phyloP scores from a whole-genome alignment of 1,140 invertebrate genomes.

The Phymorhynchus buccinoides region DNA sequence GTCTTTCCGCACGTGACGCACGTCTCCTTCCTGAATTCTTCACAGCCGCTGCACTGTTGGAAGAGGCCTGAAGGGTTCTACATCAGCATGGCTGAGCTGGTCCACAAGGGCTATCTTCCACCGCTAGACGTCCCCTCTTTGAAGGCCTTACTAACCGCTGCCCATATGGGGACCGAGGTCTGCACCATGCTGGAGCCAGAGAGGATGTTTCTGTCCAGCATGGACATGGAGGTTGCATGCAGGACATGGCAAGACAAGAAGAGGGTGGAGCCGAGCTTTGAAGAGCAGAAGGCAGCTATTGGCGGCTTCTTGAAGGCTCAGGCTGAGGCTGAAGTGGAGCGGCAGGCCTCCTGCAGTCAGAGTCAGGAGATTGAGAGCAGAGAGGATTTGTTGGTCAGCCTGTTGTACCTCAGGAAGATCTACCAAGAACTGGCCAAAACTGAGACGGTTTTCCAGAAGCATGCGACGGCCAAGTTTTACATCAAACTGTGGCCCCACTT shows the following conservation, averaged over 20 bases:
- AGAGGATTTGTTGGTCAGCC: slow-evolving; percentile 6
- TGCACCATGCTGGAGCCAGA: neutral
- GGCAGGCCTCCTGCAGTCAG: neutral
- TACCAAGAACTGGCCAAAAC: neutral
- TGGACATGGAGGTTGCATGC: neutral
- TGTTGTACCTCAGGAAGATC: slow-evolving; percentile 8
- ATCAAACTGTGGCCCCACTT: slow-evolving; percentile 12
- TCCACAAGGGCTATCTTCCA: neutral
- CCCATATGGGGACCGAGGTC: neutral
- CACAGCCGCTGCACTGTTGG: slow-evolving; percentile 15
- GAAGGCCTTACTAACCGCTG: neutral
- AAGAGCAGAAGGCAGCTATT: neutral
- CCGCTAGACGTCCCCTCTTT: neutral
- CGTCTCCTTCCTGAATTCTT: neutral
- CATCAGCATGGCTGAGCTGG: neutral
- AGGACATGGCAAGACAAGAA: neutral
- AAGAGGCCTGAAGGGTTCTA: slow-evolving; percentile 15
- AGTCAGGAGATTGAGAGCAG: neutral
- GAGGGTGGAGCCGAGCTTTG: neutral
- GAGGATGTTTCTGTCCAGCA: neutral
- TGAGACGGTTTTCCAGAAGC: too few species aligned
- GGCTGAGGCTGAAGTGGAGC: neutral
- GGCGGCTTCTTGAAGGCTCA: neutral
- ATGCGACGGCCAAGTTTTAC: neutral
- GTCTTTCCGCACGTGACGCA: neutral